Evolutionary conservation across 2,888 invertebrate genomes (phyloP).

Genomic region (Troides helena): DNA sequence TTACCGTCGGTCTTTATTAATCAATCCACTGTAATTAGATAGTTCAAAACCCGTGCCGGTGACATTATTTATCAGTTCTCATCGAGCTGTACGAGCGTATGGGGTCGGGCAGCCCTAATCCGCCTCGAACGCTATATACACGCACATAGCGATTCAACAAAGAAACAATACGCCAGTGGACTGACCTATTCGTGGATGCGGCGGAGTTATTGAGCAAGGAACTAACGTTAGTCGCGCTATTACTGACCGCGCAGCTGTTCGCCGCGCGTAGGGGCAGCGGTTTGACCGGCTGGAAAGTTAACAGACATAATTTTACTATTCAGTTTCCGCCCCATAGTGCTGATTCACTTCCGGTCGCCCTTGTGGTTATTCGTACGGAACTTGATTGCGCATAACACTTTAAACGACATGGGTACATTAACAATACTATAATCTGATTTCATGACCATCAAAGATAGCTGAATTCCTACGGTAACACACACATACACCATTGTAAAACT

Average conservation of each 20-base stretch:
- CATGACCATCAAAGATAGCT: too few relatives aligned
- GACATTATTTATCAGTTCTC: background rate
- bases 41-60: background rate
- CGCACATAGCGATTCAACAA: slow-evolving; percentile 36
- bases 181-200: slow-evolving; percentile 75
- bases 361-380: background rate
- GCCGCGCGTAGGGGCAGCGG: slow-evolving; percentile 90
- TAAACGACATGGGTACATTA: too few relatives aligned
- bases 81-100: background rate
- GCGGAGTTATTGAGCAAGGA: slow-evolving; percentile 82
- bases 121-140: background rate
- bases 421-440: too few relatives aligned
- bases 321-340: slow-evolving; percentile 10
- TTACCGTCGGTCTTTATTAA: too few relatives aligned
- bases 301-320: slow-evolving; percentile 38
- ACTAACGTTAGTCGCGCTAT: slow-evolving; percentile 73
- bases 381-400: too few relatives aligned
- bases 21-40: background rate
- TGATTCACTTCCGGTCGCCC: background rate
- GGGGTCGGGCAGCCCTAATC: slow-evolving; percentile 6
- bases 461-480: too few relatives aligned
- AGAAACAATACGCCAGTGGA: slow-evolving; percentile 37
- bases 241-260: slow-evolving; percentile 66
- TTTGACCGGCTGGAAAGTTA: slow-evolving; percentile 87
- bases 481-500: too few relatives aligned